Evolutionary conservation across 2,888 invertebrate species (phyloP).

Genomic region (Euspilapteryx auroguttella): DNA sequence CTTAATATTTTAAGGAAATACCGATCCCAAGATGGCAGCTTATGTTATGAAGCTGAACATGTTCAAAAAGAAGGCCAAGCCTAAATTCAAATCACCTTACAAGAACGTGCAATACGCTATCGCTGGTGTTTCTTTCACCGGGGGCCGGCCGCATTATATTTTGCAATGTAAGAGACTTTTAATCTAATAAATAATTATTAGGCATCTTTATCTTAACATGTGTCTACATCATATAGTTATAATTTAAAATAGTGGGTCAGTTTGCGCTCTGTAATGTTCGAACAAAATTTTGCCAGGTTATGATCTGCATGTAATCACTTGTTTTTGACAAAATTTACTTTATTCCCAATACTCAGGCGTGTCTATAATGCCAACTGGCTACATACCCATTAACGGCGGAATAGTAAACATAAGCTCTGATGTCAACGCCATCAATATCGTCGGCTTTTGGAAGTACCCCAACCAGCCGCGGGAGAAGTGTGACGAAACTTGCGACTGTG

Average conservation of each 20-base stretch:
- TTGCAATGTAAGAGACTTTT: constrained; percentile 28
- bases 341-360: constrained; percentile 1
- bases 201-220: no score
- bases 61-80: constrained; percentile 25
- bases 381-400: constrained; percentile 1
- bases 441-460: constrained; percentile 3
- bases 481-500: constrained; percentile 26
- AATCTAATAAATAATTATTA: no score
- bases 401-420: background rate
- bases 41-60: constrained; percentile 26
- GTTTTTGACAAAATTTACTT: no score
- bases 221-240: no score
- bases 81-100: constrained; percentile 18
- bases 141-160: constrained; percentile 23
- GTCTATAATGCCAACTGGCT: background rate
- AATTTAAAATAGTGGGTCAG: no score
- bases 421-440: background rate
- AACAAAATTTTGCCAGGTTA: no score
- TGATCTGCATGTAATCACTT: no score
- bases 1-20: constrained; percentile 22
- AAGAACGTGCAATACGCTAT: constrained; percentile 27
- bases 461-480: constrained; percentile 15
- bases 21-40: constrained; percentile 27
- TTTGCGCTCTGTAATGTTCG: no score
- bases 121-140: constrained; percentile 20